phyloP scores from a whole-genome alignment of 2,797 vertebrate species.

The Gallinago stenura region DNA sequence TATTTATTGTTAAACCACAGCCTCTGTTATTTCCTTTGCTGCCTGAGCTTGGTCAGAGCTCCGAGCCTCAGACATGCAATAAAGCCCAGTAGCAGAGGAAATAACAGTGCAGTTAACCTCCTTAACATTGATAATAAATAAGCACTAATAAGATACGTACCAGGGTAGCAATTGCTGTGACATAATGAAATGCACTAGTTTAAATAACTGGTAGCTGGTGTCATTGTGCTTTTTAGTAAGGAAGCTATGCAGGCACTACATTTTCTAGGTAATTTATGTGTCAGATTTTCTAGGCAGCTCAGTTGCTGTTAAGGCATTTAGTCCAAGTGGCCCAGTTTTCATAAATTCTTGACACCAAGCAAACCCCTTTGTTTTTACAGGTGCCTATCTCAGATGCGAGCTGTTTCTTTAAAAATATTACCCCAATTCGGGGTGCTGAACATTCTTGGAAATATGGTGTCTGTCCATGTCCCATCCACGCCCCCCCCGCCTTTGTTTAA shows the following conservation, averaged over 20 bases:
- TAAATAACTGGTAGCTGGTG: slow-evolving; percentile 46
- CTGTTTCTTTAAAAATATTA: neutral
- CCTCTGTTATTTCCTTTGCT: slow-evolving; percentile 67
- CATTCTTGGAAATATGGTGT: neutral
- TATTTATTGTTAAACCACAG: slow-evolving; percentile 64
- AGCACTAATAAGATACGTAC: slow-evolving; percentile 74
- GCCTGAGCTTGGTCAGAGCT: slow-evolving; percentile 50
- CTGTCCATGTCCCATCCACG: neutral
- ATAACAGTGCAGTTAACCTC: slow-evolving; percentile 78
- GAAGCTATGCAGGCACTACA: neutral
- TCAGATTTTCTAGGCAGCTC: slow-evolving; percentile 28
- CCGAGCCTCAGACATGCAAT: slow-evolving; percentile 46
- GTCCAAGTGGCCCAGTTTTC: slow-evolving; percentile 22
- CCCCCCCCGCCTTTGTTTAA: neutral
- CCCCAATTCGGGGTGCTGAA: neutral
- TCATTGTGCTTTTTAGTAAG: neutral
- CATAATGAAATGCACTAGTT: slow-evolving; percentile 69
- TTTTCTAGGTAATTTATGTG: slow-evolving; percentile 37
- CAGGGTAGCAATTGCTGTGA: slow-evolving; percentile 69
- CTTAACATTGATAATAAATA: slow-evolving; percentile 80
- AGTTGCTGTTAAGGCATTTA: slow-evolving; percentile 30
- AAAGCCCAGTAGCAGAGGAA: slow-evolving; percentile 77
- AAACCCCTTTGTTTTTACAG: slow-evolving; percentile 51
- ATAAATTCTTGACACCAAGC: slow-evolving; percentile 5
- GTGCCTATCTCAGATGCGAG: neutral